phyloP scores from a whole-genome alignment of 1,140 invertebrate genomes.

The Brachionus angularis region DNA sequence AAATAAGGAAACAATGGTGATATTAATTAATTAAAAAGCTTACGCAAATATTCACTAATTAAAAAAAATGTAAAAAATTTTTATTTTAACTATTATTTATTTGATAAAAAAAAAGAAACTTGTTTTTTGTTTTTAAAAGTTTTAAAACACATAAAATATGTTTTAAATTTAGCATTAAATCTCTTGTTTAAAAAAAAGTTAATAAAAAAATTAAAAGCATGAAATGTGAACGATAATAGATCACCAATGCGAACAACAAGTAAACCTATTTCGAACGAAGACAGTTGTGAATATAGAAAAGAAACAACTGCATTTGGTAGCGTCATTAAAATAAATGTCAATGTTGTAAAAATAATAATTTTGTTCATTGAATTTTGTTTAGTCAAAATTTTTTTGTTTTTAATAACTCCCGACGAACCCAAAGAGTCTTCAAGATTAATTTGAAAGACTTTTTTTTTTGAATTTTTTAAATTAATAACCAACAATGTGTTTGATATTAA shows the following conservation, averaged over 20 bases:
- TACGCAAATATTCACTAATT: too few species aligned
- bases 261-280: neutral
- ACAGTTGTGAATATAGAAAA: neutral
- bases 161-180: conserved; percentile 6
- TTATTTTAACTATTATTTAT: too few species aligned
- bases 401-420: neutral
- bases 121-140: too few species aligned
- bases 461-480: neutral
- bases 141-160: too few species aligned
- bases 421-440: too few species aligned
- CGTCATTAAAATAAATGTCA: neutral
- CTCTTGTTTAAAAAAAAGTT: conserved; percentile 5
- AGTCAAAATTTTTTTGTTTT: neutral
- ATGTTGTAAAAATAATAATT: neutral
- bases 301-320: conserved; percentile 24
- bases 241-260: conserved; percentile 8
- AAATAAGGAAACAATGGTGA: too few species aligned
- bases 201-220: conserved; percentile 13
- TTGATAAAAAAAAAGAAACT: too few species aligned
- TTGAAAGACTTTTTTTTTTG: neutral
- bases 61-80: too few species aligned
- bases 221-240: conserved; percentile 16
- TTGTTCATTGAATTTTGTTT: too few species aligned
- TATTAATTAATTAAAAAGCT: too few species aligned
- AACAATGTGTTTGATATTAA: neutral